Base-by-base conservation (phyloP, 2,888 invertebrate species). In the Plebejus melissa region DNA sequence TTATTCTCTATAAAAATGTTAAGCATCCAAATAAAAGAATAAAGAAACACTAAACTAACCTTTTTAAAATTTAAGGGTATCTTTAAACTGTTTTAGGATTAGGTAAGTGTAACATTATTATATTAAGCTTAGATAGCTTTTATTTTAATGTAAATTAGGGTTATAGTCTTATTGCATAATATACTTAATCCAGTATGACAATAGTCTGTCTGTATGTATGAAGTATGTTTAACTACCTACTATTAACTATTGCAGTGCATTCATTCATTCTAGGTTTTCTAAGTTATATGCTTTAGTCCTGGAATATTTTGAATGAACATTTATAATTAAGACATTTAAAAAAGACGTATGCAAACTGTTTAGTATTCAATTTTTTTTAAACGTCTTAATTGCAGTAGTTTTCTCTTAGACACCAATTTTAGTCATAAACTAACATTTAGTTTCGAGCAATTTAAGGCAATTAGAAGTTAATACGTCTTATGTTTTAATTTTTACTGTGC, bases 351-450 rank as follows among this genome's bases (percentile, higher is more conserved):
- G 65, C 65, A 32, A 36, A 65, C 16, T 65, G 7, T 65, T 65
- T 13, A 5, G 36, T 36, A 60, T 28, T 28, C 7, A 28, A 28
- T 60, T 60, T 11, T 9, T 32, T 65, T 32, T 32, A 65, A 65
- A 13, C 32, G 22, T 13, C 32, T 32, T 32, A 65, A 65, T 65
- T 65, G 13, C 65, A 32, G 32, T 13, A 65, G 65, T 65, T 65
- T 65, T 65, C 32, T 32, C 32, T 65, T 65, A 65, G 65, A 65
- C 65, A 65, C 16, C 65, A 65, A 65, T 65, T 65, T 65, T 65
- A 28, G 60, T 22, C 22, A 22, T 60, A 60, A 32, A 65, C 65
- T 65, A 22, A 22, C 4, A 65, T 65, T 65, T 13, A 36, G 36
- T 65, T 65, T 36, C 13, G 36, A 65, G 65, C 16, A 16, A 65